Evolutionary conservation across 2,113 vertebrate species (phyloP).

Genomic region (Entelurus aequoreus): DNA sequence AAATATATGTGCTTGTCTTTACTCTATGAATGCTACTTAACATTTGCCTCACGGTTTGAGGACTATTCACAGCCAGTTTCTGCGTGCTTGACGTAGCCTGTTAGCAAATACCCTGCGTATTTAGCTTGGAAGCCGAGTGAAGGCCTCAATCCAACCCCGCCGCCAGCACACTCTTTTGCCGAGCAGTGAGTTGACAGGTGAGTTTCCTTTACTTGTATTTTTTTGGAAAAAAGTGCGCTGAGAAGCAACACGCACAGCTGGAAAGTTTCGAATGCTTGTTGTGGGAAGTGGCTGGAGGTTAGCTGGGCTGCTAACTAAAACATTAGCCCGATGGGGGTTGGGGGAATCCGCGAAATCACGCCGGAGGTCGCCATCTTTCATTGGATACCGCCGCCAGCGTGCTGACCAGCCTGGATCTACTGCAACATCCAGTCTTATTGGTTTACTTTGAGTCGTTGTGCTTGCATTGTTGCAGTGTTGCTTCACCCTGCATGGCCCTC

Average conservation of each 20-base stretch:
- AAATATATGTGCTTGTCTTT: constrained; percentile 2
- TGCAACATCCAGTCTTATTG: too few species aligned
- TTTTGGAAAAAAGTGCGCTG: too few species aligned
- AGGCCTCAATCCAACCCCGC: constrained; percentile 55
- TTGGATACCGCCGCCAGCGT: constrained; percentile 18
- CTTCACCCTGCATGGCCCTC: not conserved
- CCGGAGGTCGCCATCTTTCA: constrained; percentile 70
- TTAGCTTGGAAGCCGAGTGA: constrained; percentile 52
- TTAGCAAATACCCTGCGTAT: constrained; percentile 58
- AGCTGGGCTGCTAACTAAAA: constrained; percentile 22
- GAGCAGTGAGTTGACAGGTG: constrained; percentile 66
- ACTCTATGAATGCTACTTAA: not conserved
- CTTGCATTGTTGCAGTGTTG: not conserved
- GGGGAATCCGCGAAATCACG: constrained; percentile 54
- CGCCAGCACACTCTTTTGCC: constrained; percentile 27
- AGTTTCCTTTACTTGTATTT: constrained; percentile 27
- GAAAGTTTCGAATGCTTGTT: not conserved
- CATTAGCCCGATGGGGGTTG: constrained; percentile 27
- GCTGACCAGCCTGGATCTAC: not conserved
- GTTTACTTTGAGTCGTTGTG: too few species aligned
- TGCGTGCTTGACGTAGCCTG: constrained; percentile 44
- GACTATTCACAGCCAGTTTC: constrained; percentile 15
- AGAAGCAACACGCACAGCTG: not conserved
- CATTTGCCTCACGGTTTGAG: not conserved
- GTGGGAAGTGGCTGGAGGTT: not conserved